A percentile compares a stretch with the other conserved stretches of the same genome.
Evolutionary conservation across 2,113 vertebrate species (phyloP).

Genomic region (Hippocampus guttulatus): DNA sequence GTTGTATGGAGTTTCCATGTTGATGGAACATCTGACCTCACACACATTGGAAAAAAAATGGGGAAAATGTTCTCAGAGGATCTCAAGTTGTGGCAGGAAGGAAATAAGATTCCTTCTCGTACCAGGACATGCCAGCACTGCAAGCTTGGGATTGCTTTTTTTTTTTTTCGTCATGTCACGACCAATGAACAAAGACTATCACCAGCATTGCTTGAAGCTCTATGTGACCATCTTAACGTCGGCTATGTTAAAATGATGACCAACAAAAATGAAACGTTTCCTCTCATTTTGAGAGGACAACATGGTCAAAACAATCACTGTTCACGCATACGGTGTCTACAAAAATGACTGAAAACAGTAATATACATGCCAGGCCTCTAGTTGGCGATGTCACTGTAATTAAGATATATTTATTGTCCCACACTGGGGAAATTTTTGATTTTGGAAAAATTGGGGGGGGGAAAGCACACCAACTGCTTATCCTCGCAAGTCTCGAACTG

Average conservation of each 20-base stretch:
- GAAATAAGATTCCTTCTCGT: slow-evolving; percentile 56
- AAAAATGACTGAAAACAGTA: neutral
- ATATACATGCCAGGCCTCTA: neutral
- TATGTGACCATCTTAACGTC: neutral
- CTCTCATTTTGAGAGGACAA: neutral
- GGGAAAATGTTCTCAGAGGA: slow-evolving; percentile 54
- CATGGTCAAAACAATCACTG: too few relatives aligned
- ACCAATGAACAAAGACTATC: neutral
- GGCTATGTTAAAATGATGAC: neutral
- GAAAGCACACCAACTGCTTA: neutral
- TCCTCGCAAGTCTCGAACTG: neutral
- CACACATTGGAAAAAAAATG: slow-evolving; percentile 42
- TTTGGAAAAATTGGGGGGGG: neutral
- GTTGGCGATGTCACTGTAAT: neutral
- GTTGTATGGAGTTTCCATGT: slow-evolving; percentile 59
- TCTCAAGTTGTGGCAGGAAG: slow-evolving; percentile 57
- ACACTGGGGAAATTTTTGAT: too few relatives aligned
- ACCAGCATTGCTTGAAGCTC: neutral
- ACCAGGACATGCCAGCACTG: slow-evolving; percentile 42
- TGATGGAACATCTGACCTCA: slow-evolving; percentile 49
- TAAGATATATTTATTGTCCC: too few relatives aligned
- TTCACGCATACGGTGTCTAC: too few relatives aligned
- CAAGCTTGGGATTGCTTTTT: neutral
- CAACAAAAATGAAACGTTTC: neutral
- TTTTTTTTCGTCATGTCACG: neutral